phyloP scores from a whole-genome alignment of 1,140 invertebrate genomes.

The Drosophila mojavensis region DNA sequence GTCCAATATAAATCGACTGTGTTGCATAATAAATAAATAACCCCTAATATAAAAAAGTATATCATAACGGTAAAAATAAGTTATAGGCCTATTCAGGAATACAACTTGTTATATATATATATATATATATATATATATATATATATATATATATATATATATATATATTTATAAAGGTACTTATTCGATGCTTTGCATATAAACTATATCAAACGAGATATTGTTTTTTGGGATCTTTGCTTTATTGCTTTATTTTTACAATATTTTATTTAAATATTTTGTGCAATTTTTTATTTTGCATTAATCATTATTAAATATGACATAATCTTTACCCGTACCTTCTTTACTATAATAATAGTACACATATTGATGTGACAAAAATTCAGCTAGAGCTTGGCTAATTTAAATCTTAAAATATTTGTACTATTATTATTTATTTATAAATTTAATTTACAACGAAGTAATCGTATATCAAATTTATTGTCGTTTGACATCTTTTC shows the following conservation, averaged over 20 bases:
- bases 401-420: constrained; percentile 9
- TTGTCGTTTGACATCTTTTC: constrained; percentile 69
- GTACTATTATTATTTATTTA: constrained; percentile 19
- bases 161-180: background rate
- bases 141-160: background rate
- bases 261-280: background rate
- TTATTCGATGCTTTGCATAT: background rate
- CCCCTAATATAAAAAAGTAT: too few species aligned
- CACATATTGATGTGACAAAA: constrained; percentile 16
- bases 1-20: background rate
- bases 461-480: constrained; percentile 68
- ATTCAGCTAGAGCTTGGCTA: background rate
- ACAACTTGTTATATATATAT: background rate
- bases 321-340: constrained; percentile 1
- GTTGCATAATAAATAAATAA: too few species aligned
- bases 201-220: background rate
- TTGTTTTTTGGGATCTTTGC: constrained; percentile 17
- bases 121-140: background rate
- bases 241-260: background rate
- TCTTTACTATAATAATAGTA: constrained; percentile 3
- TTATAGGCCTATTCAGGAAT: too few species aligned
- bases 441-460: constrained; percentile 10
- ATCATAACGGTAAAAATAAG: too few species aligned
- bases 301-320: background rate
- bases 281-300: background rate